Evolutionary conservation across 2,888 invertebrate species (phyloP), one percentile per base, ranked within the genome.

Genomic region (Theodoxus fluviatilis): DNA sequence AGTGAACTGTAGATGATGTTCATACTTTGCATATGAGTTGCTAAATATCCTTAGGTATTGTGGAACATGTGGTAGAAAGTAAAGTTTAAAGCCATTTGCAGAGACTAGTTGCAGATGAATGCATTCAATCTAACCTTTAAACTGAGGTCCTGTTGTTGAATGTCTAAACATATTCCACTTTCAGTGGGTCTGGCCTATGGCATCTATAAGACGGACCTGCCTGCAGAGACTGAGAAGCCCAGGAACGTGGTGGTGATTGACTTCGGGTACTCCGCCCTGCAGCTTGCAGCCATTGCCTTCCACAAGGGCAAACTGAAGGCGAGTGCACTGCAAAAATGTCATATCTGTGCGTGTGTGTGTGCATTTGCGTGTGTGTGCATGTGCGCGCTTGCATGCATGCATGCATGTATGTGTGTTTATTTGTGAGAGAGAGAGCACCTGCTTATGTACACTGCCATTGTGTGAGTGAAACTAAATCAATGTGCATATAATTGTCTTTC

Each of bases 181-280:
- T 38, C 78, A 81, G 96, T 96, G 57, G 97, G 98, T 37, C 89
- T 99, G 67, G 93, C 95, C 63, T 99, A 99, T 87, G 98, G 98
- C 73, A 97, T 99, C 86, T 99, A 99, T 88, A 98, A 98, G 88
- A 95, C 96, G 87, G 98, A 98, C 87, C 90, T 98, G 77, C 97
- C 98, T 15, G 91, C 91, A 15, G 91, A 92, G 2, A 95, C 95
- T 80, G 95, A 96, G 72, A 94, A 95, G 80, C 80, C 87, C 3
- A 91, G 94, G 72, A 94, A 95, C 89, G 95, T 99, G 15, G 92
- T 97, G 15, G 98, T 99, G 89, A 94, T 99, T 66, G 99, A 99
- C 87, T 94, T 96, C 87, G 99, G 99, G 18, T 94, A 98, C 83
- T 92, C 95, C 69, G 92, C 94, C 71, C 63, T 85, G 37, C 98